phyloP scores from a whole-genome alignment of 1,140 invertebrate species.

The Tribolium madens region DNA sequence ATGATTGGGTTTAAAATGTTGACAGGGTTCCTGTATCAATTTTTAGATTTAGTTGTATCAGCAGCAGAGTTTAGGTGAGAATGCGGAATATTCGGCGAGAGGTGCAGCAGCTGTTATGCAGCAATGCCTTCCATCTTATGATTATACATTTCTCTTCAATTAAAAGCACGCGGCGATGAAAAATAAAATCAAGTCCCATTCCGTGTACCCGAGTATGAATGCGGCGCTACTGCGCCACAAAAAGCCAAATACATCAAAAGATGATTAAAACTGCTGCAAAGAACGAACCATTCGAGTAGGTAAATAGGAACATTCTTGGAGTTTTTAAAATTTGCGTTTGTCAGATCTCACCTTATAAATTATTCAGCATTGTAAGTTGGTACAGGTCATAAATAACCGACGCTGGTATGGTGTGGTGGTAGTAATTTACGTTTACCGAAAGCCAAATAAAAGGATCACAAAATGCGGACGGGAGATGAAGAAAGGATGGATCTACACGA shows the following conservation, averaged over 20 bases:
- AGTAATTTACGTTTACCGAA: constrained; percentile 61
- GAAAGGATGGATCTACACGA: constrained; percentile 52
- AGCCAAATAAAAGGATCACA: constrained; percentile 56
- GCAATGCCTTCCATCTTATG: not conserved
- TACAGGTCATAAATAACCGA: constrained; percentile 61
- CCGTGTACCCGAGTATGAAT: not conserved
- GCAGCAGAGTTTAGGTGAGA: not conserved
- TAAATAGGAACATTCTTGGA: constrained; percentile 63
- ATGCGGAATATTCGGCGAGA: constrained; percentile 17
- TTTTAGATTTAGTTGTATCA: constrained; percentile 18
- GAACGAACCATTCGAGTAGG: constrained; percentile 58
- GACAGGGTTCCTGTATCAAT: constrained; percentile 2
- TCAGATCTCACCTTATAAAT: constrained; percentile 66
- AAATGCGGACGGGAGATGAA: constrained; percentile 38
- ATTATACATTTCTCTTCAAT: constrained; percentile 23
- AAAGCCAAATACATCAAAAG: constrained; percentile 55
- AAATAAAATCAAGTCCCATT: constrained; percentile 16
- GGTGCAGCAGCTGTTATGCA: not conserved
- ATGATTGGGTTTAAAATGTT: constrained; percentile 5
- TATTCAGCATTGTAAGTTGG: constrained; percentile 62
- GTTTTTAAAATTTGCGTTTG: constrained; percentile 65
- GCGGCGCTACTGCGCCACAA: constrained; percentile 37
- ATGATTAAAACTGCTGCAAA: constrained; percentile 59
- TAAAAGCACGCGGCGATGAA: constrained; percentile 5
- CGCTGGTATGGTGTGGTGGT: constrained; percentile 50